These are phyloP conservation scores for Novumbra hubbsi DNA, from an alignment of 2,797 vertebrate genomes.

Conservation along the genomic window DNA sequence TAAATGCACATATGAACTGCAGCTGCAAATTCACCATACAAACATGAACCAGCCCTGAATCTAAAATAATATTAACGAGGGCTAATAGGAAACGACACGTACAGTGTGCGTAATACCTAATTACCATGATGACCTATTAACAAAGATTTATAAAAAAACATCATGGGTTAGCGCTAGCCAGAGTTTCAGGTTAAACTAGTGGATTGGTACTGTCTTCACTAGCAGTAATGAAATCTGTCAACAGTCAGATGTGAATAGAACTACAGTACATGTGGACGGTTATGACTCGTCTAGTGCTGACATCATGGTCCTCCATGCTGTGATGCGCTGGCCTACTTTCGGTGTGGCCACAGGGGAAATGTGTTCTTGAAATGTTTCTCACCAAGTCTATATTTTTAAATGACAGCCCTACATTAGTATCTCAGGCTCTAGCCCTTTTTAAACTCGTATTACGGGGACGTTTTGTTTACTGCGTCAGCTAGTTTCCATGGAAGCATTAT, in stretches of 20 bases:
- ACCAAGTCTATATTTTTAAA: not conserved
- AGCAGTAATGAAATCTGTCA: slow-evolving; percentile 13
- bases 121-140: too few relatives aligned
- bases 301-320: slow-evolving; percentile 19
- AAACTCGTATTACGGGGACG: not conserved
- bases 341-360: not conserved
- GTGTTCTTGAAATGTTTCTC: not conserved
- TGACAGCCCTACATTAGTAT: not conserved
- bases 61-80: too few relatives aligned
- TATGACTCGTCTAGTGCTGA: slow-evolving; percentile 25
- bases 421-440: not conserved
- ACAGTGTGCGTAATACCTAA: too few relatives aligned
- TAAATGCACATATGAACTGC: too few relatives aligned
- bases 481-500: not conserved
- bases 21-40: too few relatives aligned
- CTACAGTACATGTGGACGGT: slow-evolving; percentile 36
- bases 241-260: slow-evolving; percentile 35
- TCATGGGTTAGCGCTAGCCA: too few relatives aligned
- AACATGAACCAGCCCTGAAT: too few relatives aligned
- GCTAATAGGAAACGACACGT: too few relatives aligned
- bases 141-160: too few relatives aligned
- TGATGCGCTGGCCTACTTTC: not conserved
- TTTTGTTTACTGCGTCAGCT: not conserved
- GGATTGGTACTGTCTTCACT: not conserved
- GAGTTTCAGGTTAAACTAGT: too few relatives aligned